Evolutionary conservation across 1,140 invertebrate genomes (phyloP).

Genomic region (Helicoverpa zea): DNA sequence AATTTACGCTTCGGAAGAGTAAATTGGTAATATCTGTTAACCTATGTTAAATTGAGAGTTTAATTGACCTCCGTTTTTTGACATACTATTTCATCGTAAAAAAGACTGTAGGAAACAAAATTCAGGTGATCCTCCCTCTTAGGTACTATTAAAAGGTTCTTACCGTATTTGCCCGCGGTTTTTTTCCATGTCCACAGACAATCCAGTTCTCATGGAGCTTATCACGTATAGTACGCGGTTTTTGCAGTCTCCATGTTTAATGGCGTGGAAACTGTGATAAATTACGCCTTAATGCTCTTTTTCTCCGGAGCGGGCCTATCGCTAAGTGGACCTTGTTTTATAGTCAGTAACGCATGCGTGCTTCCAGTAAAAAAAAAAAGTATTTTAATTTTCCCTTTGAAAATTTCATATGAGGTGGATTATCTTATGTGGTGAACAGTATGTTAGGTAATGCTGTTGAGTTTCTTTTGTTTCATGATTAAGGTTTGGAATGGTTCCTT

Average conservation of each 20-base stretch:
- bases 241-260: constrained; percentile 80
- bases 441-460: background rate
- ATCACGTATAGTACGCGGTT: constrained; percentile 74
- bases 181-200: constrained; percentile 68
- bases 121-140: background rate
- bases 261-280: constrained; percentile 82
- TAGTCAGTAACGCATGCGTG: constrained; percentile 55
- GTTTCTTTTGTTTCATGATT: background rate
- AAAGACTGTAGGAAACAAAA: too few relatives aligned
- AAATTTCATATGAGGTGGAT: constrained; percentile 8
- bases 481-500: too few relatives aligned
- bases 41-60: too few relatives aligned
- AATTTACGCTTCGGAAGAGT: too few relatives aligned
- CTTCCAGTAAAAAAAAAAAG: background rate
- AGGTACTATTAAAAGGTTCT: constrained; percentile 5
- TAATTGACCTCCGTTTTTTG: too few relatives aligned
- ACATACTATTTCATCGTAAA: too few relatives aligned
- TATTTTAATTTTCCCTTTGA: constrained; percentile 1
- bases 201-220: constrained; percentile 74
- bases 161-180: constrained; percentile 1
- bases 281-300: constrained; percentile 79
- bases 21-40: too few relatives aligned
- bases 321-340: constrained; percentile 68
- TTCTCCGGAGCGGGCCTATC: constrained; percentile 68
- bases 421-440: constrained; percentile 8